Evolutionary conservation across 1,140 invertebrate species (phyloP), one percentile per base, ranked within the genome.

Genomic region (Acromyrmex echinatior): DNA sequence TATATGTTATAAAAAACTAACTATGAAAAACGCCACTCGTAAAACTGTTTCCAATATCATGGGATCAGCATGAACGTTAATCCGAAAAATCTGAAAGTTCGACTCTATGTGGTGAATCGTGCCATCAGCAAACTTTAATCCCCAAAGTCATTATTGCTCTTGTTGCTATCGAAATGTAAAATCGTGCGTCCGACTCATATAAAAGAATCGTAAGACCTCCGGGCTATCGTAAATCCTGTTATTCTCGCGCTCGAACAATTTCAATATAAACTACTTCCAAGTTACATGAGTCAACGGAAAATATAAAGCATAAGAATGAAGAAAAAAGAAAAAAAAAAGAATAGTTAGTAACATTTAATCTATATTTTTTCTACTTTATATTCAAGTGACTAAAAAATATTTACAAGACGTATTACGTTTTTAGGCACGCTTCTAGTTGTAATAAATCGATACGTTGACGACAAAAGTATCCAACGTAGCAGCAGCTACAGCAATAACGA

Each of bases 131-230:
- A 71, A 73, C 66, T 82, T 82, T 82, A 73, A 60, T 82, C 35
- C 21, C 25, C 53, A 10, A 60, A 49, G 39, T 82, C 53, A 73
- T 82, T 82, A 82, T 49, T 60, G 18, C 63, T 82, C 56, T 82
- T 76, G 56, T 62, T 35, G 70, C 70, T 84, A 49, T 74, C 56
- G 9, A 84, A 84, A 84, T 74, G 80, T 74, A 74, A 82, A 82
- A 84, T 84, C 70, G 39, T 62, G 25, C 80, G 68, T 45, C 25
- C 80, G 39, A 74, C 16, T 81, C 80, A 39, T 74, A 82, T 74
- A 74, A 82, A 84, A 84, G 25, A 14, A 74, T 84, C 70, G 66
- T 74, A 74, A 82, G 68, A 74, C 28, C 58, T 74, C 28, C 28
- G 35, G 31, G 12, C 9, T 7, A 28, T 82, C 80, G 68, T 74